A percentile compares a stretch with the other conserved stretches of the same genome.
Evolutionary conservation across 2,888 invertebrate species (phyloP).

Genomic region (Chironomus riparius): DNA sequence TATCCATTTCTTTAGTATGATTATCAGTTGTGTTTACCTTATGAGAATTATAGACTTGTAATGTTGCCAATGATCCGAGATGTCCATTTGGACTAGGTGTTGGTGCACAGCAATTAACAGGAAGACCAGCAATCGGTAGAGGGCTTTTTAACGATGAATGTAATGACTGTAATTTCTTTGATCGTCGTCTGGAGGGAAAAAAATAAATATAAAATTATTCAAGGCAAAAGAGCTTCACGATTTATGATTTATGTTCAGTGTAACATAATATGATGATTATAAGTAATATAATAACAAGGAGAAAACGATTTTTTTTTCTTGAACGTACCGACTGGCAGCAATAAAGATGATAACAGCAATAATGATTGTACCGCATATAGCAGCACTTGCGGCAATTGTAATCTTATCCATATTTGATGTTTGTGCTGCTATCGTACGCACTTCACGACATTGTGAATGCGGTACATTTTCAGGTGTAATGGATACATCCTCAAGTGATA

Average conservation of each 20-base stretch:
- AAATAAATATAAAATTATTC: neutral
- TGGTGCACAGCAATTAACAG: conserved; percentile 72
- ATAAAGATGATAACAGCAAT: conserved; percentile 84
- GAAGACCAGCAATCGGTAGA: conserved; percentile 61
- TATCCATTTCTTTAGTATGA: neutral
- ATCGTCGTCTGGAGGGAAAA: conserved; percentile 49
- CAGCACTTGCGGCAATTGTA: conserved; percentile 86
- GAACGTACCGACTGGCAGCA: conserved; percentile 58
- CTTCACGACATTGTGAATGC: conserved; percentile 78
- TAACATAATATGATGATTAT: neutral
- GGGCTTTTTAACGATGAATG: conserved; percentile 60
- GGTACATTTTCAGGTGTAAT: conserved; percentile 82
- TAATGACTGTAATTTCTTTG: conserved; percentile 65
- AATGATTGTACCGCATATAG: conserved; percentile 85
- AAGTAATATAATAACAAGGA: neutral
- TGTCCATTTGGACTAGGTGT: conserved; percentile 72
- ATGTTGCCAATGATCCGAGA: conserved; percentile 70
- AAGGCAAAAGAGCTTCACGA: neutral
- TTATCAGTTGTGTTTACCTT: conserved; percentile 48
- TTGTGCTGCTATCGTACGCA: conserved; percentile 72
- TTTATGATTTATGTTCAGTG: neutral
- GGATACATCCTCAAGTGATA: conserved; percentile 78
- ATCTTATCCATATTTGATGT: conserved; percentile 91
- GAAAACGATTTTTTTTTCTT: neutral
- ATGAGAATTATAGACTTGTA: conserved; percentile 75